Base-by-base conservation (phyloP, 2,113 vertebrate species). In the Scatophagus argus region DNA sequence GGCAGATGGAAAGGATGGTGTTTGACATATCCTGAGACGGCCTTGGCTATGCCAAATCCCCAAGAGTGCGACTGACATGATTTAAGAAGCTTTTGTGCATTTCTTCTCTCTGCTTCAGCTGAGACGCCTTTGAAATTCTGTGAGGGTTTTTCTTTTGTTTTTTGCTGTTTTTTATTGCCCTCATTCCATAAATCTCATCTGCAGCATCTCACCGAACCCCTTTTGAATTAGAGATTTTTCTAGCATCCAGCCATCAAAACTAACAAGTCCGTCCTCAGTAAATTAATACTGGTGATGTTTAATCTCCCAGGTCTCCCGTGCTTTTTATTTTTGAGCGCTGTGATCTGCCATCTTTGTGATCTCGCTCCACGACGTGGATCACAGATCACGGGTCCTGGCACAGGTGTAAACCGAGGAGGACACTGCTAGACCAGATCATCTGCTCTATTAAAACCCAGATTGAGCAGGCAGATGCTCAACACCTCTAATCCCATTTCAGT, bases 401-500 rank as follows among this genome's bases (percentile, higher is more conserved):
- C 87, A 78, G 90, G 82, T 79, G 85, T 11, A n/a, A n/a, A 71
- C 44, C 2, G 25, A 68, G 27, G 21, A 70, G 78, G 81, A 63
- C 67, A n/a, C 41, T 11, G 66, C 63, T 60, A 47, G 51, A 34
- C 69, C 74, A 52, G 85, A 19, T 49, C 68, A 84, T 65, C 84
- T 68, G 54, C 81, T 80, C 49, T n/a, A 38, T 88, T 88, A 83
- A 83, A 66, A 78, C 65, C 85, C 85, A 84, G 89, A 86, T 89
- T 88, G 89, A 81, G 77, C 43, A 55, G 87, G 72, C 89, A 93
- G 93, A 90, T 90, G 91, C 88, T 91, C 87, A 83, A 82, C 84
- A 77, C 83, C 86, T 83, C 84, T 93, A 94, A 95, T 94, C 93
- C 89, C 78, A 91, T 93, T 94, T 85, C 83, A 72, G 85, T 83